Evolutionary conservation across 2,113 vertebrate genomes (phyloP), one percentile per base, ranked within the genome.

Genomic region (Garra rufa): DNA sequence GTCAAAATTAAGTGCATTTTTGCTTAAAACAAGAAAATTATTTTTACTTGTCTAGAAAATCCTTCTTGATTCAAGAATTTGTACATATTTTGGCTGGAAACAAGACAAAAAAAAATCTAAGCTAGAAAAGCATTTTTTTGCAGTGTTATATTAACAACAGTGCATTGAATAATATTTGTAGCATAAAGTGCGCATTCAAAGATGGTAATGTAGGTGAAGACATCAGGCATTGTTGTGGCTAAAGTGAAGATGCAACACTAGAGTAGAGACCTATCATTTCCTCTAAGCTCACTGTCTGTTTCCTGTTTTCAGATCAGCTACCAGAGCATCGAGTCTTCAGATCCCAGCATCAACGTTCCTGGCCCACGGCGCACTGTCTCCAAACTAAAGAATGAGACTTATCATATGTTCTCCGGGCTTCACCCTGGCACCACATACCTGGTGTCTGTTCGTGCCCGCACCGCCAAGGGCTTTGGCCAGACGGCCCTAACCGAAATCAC

Each of bases 371-470:
- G 96, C 3, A 97, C 96, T 0, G 95, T 99, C 86, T 97, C 97
- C 92, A 99, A 99, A 89, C 94, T 98, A 79, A 95, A 96, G 79
- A 99, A 99, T 0, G 97, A 99, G 93, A 99, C 98, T 21, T 98
- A 97, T 92, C 98, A 99, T 1, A 96, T 98, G 91, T 98, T 99
- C 94, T 97, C 96, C 9, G 97, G 96, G 86, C 95, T 99, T 63
- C 97, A 98, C 71, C 97, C 98, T 0, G 98, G 98, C 81, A 99
- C 98, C 88, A 99, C 98, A 1, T 99, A 99, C 93, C 94, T 98
- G 87, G 97, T 99, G 85, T 99, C 97, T 0, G 96, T 99, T 81
- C 95, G 98, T 0, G 98, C 97, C 14, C 94, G 96, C 21, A 99
- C 97, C 0, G 90, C 95, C 81, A 99, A 98, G 87, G 98, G 98